Percentiles rank a stretch among this genome's conserved stretches.
Conservation (phyloP, 2,113 vertebrate genomes). For the Ptilonorhynchus violaceus region DNA sequence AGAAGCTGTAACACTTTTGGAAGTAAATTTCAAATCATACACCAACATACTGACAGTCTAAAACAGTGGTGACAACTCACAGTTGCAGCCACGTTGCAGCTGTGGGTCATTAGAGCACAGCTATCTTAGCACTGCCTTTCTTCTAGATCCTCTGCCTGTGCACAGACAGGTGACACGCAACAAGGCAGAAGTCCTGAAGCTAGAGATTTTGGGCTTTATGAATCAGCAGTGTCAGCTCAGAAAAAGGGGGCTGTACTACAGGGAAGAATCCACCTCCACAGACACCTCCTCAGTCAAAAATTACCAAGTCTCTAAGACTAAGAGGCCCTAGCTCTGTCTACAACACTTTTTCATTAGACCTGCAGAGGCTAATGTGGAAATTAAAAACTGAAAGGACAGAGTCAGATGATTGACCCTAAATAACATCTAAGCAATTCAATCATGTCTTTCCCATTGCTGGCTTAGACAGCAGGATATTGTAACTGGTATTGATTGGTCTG, state of each 20-base stretch:
- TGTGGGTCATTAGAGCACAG: neutral
- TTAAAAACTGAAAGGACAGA: constrained; percentile 12
- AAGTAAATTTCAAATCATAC: neutral
- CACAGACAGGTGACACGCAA: neutral
- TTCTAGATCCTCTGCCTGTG: neutral
- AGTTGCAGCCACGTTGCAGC: neutral
- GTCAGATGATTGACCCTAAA: constrained; percentile 56
- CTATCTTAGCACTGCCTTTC: neutral
- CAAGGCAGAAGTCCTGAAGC: neutral
- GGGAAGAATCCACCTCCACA: neutral
- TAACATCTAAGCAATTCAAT: constrained; percentile 51
- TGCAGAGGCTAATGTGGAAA: neutral
- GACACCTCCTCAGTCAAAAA: neutral
- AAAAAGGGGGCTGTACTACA: neutral
- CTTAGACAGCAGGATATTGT: constrained; percentile 23
- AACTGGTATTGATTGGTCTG: constrained; percentile 7
- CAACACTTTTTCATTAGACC: neutral
- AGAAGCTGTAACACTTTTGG: neutral
- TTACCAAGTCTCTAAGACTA: neutral
- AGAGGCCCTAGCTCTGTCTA: neutral
- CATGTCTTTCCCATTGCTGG: constrained; percentile 25
- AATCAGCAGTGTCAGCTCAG: neutral
- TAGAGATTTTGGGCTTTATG: neutral
- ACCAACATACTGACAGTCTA: neutral
- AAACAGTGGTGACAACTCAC: neutral